These are phyloP conservation scores for Scatophagus argus DNA, from an alignment of 2,113 vertebrate species.

Conservation along the genomic window DNA sequence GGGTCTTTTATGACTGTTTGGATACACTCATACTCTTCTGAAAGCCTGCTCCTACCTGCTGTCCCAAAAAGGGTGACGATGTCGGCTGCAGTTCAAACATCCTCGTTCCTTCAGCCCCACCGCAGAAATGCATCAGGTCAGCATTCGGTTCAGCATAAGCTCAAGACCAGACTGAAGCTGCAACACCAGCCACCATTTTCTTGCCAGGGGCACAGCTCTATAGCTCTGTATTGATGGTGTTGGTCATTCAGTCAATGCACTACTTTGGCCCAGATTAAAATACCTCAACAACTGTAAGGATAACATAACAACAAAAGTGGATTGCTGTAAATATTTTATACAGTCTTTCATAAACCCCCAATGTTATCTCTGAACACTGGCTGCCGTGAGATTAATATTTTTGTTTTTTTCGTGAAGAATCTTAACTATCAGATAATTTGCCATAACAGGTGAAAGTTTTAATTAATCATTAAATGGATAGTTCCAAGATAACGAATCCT, in stretches of 20 bases:
- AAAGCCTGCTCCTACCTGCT: constrained; percentile 51
- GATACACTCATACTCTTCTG: constrained; percentile 50
- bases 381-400: no score
- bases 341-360: no score
- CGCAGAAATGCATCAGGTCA: constrained; percentile 23
- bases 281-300: no score
- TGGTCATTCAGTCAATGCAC: neutral
- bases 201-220: neutral
- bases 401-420: no score
- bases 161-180: neutral
- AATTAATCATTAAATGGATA: no score
- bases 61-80: constrained; percentile 42
- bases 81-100: constrained; percentile 27
- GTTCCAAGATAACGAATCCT: no score
- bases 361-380: no score
- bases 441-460: no score
- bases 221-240: neutral
- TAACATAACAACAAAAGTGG: no score
- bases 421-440: no score
- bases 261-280: neutral
- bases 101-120: constrained; percentile 20
- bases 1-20: constrained; percentile 52
- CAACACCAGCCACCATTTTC: constrained; percentile 12
- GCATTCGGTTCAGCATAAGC: constrained; percentile 13
- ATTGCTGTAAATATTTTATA: no score